phyloP scores from a whole-genome alignment of 2,888 invertebrate genomes.

The Chromoteleia sp. region DNA sequence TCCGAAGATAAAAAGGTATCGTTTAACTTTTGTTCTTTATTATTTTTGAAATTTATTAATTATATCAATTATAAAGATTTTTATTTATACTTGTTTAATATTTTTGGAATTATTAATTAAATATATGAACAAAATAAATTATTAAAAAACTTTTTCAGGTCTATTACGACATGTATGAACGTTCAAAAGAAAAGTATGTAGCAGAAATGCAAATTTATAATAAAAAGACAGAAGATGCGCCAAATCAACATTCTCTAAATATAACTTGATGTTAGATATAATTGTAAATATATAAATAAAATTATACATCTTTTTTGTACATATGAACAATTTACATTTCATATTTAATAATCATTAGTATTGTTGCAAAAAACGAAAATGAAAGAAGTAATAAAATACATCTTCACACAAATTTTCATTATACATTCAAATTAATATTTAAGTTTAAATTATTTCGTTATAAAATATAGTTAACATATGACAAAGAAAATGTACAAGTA shows the following conservation, averaged over 20 bases:
- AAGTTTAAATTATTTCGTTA: too few relatives aligned
- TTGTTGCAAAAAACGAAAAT: slow-evolving; percentile 1
- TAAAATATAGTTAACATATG: too few relatives aligned
- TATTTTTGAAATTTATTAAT: too few relatives aligned
- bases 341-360: slow-evolving; percentile 24
- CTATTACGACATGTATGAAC: slow-evolving; percentile 90
- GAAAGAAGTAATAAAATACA: too few relatives aligned
- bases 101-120: too few relatives aligned
- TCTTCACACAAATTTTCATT: too few relatives aligned
- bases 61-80: not conserved
- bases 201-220: slow-evolving; percentile 88
- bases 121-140: too few relatives aligned
- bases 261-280: slow-evolving; percentile 84
- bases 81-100: too few relatives aligned
- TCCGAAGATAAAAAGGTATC: slow-evolving; percentile 89
- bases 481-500: too few relatives aligned
- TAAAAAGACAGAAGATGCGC: slow-evolving; percentile 82
- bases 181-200: slow-evolving; percentile 91
- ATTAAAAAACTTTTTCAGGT: slow-evolving; percentile 85
- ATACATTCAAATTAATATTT: too few relatives aligned
- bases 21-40: too few relatives aligned
- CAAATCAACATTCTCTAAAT: slow-evolving; percentile 84
- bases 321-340: slow-evolving; percentile 43
- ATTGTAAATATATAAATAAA: slow-evolving; percentile 77
- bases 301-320: slow-evolving; percentile 64